Evolutionary conservation across 1,140 invertebrate genomes (phyloP).

Genomic region (Magallana gigas): DNA sequence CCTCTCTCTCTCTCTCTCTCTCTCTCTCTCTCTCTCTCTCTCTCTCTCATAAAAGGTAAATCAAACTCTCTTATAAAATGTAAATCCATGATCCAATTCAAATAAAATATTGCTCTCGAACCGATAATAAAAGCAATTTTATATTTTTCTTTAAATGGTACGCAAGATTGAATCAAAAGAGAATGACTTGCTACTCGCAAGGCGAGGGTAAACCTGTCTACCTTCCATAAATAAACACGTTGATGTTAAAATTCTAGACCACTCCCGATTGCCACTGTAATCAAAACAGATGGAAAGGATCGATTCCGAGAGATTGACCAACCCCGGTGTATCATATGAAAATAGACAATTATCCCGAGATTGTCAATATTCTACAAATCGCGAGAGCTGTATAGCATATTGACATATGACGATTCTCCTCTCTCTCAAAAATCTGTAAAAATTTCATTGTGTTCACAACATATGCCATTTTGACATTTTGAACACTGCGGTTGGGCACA

Average conservation of each 20-base stretch:
- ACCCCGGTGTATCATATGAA: background rate
- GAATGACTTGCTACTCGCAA: too few species aligned
- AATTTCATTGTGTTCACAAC: background rate
- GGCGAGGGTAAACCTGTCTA: background rate
- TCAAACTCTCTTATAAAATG: too few species aligned
- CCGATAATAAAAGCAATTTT: too few species aligned
- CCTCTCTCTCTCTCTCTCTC: conserved; percentile 13
- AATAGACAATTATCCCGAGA: background rate
- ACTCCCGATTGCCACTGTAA: background rate
- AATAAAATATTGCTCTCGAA: too few species aligned
- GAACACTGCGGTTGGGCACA: background rate
- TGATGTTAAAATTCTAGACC: background rate
- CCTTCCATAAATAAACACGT: background rate
- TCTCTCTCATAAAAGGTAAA: background rate
- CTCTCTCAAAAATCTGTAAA: background rate
- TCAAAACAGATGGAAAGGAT: conserved; percentile 10
- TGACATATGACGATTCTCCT: background rate
- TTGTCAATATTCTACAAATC: conserved; percentile 17
- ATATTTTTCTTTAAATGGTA: too few species aligned
- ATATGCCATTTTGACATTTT: conserved; percentile 3
- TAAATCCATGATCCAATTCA: too few species aligned
- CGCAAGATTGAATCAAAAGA: too few species aligned
- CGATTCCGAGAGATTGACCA: background rate
- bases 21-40: conserved; percentile 22
- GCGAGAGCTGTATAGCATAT: background rate